Evolutionary conservation across 2,888 invertebrate species (phyloP), one percentile per base, ranked within the genome.

Genomic region (Acanthosoma haemorrhoidale): DNA sequence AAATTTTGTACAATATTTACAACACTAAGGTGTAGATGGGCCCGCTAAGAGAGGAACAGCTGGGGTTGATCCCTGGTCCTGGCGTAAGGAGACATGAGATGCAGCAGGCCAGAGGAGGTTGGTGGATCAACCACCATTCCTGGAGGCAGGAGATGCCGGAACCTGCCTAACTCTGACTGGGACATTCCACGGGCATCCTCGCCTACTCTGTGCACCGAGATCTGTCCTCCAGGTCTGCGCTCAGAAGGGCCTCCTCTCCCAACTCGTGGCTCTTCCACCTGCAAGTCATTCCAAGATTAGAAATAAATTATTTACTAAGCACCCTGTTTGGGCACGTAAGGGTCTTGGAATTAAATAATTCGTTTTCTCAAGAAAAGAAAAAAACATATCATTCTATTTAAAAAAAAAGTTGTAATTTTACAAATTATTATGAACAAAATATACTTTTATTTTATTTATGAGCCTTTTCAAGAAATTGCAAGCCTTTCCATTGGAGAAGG

Each of bases 171-270:
- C 75, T 86, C 86, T 38, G 80, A 79, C 0, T 83, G 80, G 25
- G 83, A 79, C 5, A 86, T 75, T 2, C 84, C 84, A 57, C 85
- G 76, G 0, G 85, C 85, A 75, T 86, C 86, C 16, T 84, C 79
- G 4, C 84, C 84, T 21, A 86, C 82, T 70, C 84, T 78, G 72
- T 85, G 85, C 8, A 86, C 84, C 1, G 85, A 83, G 72, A 85
- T 84, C 72, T 84, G 85, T 1, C 83, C 78, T 58, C 76, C 78
- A 4, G 76, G 77, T 51, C 77, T 63, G 4, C 70, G 25, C 36
- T 73, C 71, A 21, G 57, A 16, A 3, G 21, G 25, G 2, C 16
- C 2, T 29, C 32, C 43, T 32, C 51, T 66, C 15, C 21, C 29
- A 21, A 31, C 34, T 16, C 66, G 15, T 2, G 13, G 16, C 13